phyloP scores from a whole-genome alignment of 2,888 invertebrate species.

The Campoletis raptor region DNA sequence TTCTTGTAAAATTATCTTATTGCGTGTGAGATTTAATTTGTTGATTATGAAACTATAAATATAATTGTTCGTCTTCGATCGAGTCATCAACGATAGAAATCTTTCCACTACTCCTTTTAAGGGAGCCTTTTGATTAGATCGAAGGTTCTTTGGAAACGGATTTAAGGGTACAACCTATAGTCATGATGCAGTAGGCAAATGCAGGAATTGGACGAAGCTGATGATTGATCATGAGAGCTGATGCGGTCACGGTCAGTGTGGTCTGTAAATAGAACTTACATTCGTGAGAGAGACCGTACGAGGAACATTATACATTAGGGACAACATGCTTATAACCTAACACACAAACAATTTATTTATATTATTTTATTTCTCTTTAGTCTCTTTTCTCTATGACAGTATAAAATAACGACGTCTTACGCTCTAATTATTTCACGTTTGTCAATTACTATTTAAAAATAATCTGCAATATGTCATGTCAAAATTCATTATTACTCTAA shows the following conservation, averaged over 20 bases:
- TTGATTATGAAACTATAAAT: background rate
- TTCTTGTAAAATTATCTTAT: background rate
- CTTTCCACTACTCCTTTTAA: background rate
- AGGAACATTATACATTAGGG: conserved; percentile 61
- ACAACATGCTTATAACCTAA: conserved; percentile 44
- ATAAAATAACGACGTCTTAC: background rate
- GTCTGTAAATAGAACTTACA: conserved; percentile 65
- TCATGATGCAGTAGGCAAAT: conserved; percentile 24
- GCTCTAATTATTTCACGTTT: background rate
- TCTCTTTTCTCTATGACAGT: background rate
- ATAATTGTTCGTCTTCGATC: background rate
- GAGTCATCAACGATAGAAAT: background rate
- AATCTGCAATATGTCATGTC: background rate
- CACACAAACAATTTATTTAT: conserved; percentile 21
- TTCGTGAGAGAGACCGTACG: conserved; percentile 62
- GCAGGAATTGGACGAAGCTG: conserved; percentile 60
- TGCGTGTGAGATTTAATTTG: background rate
- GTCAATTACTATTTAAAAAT: background rate
- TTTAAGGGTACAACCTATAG: conserved; percentile 4
- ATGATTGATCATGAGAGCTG: conserved; percentile 69
- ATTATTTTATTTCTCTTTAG: background rate
- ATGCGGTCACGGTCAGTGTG: conserved; percentile 67
- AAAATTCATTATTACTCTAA: background rate
- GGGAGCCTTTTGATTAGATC: conserved; percentile 8
- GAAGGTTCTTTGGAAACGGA: conserved; percentile 3